A percentile compares a stretch with the other conserved stretches of the same genome.
These are phyloP conservation scores for Leucosticte australis DNA, from an alignment of 2,113 vertebrate species.

Conservation along the genomic window DNA sequence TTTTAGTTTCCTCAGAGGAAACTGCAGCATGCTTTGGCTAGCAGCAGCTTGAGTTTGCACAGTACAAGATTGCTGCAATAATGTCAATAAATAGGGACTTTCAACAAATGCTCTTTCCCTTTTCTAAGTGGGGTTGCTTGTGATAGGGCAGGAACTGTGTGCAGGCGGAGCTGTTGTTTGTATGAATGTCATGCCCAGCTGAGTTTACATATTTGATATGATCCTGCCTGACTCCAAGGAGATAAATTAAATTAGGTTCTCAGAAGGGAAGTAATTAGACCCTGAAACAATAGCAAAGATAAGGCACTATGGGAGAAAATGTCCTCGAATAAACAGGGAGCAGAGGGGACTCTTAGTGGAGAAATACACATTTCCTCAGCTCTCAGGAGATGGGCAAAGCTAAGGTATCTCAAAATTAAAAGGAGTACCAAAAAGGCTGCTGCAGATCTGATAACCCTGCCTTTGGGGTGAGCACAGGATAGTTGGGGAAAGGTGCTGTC, in stretches of 20 bases:
- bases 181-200: not conserved
- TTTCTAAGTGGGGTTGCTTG: not conserved
- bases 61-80: not conserved
- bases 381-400: not conserved
- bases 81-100: not conserved
- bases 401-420: not conserved
- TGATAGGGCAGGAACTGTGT: not conserved
- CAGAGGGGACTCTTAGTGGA: not conserved
- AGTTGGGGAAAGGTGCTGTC: not conserved
- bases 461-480: not conserved
- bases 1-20: not conserved
- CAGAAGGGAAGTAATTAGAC: conserved; percentile 50
- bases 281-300: conserved; percentile 23
- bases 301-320: conserved; percentile 11
- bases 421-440: not conserved
- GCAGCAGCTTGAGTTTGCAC: not conserved
- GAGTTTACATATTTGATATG: conserved; percentile 39
- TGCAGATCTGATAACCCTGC: not conserved
- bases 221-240: conserved; percentile 48
- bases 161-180: not conserved
- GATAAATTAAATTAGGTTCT: conserved; percentile 57
- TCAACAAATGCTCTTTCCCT: not conserved
- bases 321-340: not conserved
- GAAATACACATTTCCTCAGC: not conserved
- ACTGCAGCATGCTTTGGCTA: not conserved